Conservation (phyloP, 92 coral and sea anemone genomes). For the Hydrozoanthus gracilis region DNA sequence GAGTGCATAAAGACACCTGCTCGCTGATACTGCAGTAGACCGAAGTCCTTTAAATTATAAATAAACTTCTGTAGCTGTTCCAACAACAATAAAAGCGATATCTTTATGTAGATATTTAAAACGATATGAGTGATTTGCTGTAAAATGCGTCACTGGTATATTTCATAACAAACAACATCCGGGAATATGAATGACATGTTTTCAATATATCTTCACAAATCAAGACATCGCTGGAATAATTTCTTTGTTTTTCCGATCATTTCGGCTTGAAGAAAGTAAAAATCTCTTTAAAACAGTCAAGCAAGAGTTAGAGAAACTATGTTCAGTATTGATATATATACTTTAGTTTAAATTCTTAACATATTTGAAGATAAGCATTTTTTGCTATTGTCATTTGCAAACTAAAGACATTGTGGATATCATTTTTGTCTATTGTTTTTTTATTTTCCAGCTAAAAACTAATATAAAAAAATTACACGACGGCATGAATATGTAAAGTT, state of each 20-base stretch:
- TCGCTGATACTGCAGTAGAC: background rate
- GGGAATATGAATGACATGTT: background rate
- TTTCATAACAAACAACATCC: background rate
- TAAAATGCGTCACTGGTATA: background rate
- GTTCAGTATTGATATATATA: background rate
- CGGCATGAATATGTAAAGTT: no score
- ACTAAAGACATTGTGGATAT: no score
- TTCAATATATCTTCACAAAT: background rate
- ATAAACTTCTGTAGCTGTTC: background rate
- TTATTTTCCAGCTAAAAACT: no score
- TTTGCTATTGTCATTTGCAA: no score
- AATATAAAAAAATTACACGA: no score
- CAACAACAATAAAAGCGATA: background rate
- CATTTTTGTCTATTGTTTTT: no score
- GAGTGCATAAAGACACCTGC: background rate
- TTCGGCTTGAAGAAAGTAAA: background rate
- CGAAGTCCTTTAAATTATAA: background rate
- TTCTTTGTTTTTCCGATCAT: no score
- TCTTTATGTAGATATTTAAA: background rate
- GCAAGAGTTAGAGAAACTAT: background rate
- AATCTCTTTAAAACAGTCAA: background rate
- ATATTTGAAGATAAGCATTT: slow-evolving; percentile 12
- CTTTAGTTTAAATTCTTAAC: background rate
- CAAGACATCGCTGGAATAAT: no score
- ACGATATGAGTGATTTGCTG: background rate